Evolutionary conservation across 2,888 invertebrate species (phyloP).

Genomic region (Mayetiola destructor): DNA sequence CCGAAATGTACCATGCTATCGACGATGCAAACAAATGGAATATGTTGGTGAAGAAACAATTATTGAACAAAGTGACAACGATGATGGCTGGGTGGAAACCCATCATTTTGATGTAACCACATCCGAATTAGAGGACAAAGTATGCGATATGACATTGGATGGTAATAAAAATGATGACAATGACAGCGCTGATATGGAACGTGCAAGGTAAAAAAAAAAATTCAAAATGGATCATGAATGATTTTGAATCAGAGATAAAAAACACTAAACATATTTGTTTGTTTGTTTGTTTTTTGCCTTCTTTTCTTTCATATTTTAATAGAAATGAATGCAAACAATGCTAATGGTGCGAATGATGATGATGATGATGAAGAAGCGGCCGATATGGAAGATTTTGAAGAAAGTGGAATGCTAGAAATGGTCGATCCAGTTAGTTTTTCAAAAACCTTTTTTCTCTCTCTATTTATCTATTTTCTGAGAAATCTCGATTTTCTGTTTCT

Average conservation of each 20-base stretch:
- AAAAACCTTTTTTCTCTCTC: conserved; percentile 18
- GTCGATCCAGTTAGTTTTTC: conserved; percentile 54
- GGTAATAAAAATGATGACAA: conserved; percentile 36
- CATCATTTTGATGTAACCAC: conserved; percentile 64
- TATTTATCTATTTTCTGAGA: background rate
- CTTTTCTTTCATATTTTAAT: too few relatives aligned
- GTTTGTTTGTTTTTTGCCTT: too few relatives aligned
- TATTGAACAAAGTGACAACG: conserved; percentile 69
- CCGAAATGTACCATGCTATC: conserved; percentile 90
- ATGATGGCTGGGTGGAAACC: conserved; percentile 97
- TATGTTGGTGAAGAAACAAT: conserved; percentile 61
- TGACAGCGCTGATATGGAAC: background rate
- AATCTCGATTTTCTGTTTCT: background rate
- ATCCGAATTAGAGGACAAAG: conserved; percentile 41
- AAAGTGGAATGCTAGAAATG: conserved; percentile 86
- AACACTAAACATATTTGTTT: background rate
- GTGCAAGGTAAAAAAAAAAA: too few relatives aligned
- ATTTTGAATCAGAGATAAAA: conserved; percentile 27
- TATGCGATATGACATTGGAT: conserved; percentile 77
- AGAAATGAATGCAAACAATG: conserved; percentile 44
- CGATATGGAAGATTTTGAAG: conserved; percentile 97
- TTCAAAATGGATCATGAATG: conserved; percentile 23
- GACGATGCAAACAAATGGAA: conserved; percentile 73
- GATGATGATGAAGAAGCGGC: conserved; percentile 88
- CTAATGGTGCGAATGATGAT: conserved; percentile 45